Conservation (phyloP, 2,888 invertebrate species). For the Branchellion lobata region DNA sequence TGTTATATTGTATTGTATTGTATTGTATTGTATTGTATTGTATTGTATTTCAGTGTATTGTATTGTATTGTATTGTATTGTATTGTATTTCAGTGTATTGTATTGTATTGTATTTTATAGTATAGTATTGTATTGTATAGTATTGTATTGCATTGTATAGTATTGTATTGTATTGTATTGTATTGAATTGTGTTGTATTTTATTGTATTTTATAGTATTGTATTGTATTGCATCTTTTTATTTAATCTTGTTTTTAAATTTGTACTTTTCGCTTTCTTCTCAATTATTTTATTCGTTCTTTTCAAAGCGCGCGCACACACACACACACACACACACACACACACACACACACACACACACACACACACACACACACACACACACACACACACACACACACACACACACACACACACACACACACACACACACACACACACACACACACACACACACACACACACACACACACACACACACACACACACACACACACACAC, state of each 20-base stretch:
- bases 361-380: conserved; percentile 34
- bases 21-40: too few relatives aligned
- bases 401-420: conserved; percentile 45
- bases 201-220: too few relatives aligned
- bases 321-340: conserved; percentile 23
- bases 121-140: too few relatives aligned
- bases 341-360: conserved; percentile 25
- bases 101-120: too few relatives aligned
- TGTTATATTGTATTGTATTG: too few relatives aligned
- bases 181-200: too few relatives aligned
- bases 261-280: neutral
- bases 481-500: conserved; percentile 36
- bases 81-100: too few relatives aligned
- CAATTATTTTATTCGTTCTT: neutral
- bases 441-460: conserved; percentile 42
- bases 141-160: too few relatives aligned
- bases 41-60: too few relatives aligned
- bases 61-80: too few relatives aligned
- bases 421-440: conserved; percentile 45
- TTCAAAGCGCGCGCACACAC: neutral
- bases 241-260: neutral
- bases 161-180: neutral
- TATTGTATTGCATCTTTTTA: too few relatives aligned
- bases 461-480: conserved; percentile 44
- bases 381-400: conserved; percentile 43